Evolutionary conservation across 2,888 invertebrate species (phyloP), one percentile per base, ranked within the genome.

Genomic region (Villa cingulata): DNA sequence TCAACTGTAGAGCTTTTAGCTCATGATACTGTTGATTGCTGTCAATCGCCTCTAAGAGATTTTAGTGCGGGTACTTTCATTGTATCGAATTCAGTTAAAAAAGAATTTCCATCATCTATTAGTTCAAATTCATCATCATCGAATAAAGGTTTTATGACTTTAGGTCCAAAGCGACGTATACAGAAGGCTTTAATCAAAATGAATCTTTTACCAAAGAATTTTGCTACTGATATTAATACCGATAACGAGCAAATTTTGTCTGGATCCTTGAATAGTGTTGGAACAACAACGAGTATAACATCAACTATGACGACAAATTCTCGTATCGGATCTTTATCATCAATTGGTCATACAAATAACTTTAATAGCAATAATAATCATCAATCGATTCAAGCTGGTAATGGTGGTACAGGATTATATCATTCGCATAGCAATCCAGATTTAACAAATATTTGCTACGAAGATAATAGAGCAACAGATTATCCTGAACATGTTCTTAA

Each of bases 401-500:
- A 23, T 19, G 44, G 17, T 19, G 20, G 20, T 55, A 68, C 70
- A 36, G 69, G 72, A 49, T 72, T 87, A 53, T 86, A 86, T 65
- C 87, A 86, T 63, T 89, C 88, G 23, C 87, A 86, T 62, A 88
- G 88, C 61, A 90, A 90, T 71, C 90, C 90, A 12, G 90, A 91
- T 68, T 73, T 91, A 54, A 85, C 83, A 67, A 81, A 82, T 48
- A 75, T 65, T 20, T 85, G 85, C 62, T 88, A 86, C 68, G 87
- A 88, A 62, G 88, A 87, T 60, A 72, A 80, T 43, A 76, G 83
- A 57, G 77, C 83, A 45, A 76, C 83, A 15, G 90, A 91, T 67
- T 89, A 85, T 67, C 95, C 96, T 4, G 96, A 97, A 67, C 95
- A 97, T 72, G 97, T 97, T 32, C 75, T 98, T 41, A 97, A 97